Percentiles rank a stretch among this genome's conserved stretches.
Conservation (phyloP, 2,113 vertebrate species). For the Crocuta crocuta region DNA sequence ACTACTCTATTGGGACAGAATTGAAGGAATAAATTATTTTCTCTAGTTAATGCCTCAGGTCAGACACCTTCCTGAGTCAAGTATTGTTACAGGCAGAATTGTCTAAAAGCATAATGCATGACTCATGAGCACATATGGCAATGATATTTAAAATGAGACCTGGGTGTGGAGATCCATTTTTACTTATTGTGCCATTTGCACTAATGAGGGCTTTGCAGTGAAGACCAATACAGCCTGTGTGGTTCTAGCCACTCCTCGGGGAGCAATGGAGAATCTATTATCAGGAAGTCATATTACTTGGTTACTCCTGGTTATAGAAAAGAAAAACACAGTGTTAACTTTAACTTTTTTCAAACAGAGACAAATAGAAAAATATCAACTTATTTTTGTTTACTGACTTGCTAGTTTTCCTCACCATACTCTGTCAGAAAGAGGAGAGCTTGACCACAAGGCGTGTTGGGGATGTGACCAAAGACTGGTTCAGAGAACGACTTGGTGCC, state of each 20-base stretch:
- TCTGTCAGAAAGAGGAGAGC: background rate
- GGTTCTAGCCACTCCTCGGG: background rate
- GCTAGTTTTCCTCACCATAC: background rate
- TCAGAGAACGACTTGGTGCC: background rate
- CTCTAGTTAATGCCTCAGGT: conserved; percentile 55
- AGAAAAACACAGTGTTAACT: background rate
- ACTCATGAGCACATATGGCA: conserved; percentile 53
- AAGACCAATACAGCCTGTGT: background rate
- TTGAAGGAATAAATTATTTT: conserved; percentile 52
- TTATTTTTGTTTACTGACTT: background rate
- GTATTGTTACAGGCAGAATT: conserved; percentile 34
- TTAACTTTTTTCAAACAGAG: conserved; percentile 24
- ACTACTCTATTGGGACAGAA: conserved; percentile 39
- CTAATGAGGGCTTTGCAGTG: conserved; percentile 43
- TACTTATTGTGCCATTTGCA: conserved; percentile 22
- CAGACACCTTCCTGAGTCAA: conserved; percentile 61
- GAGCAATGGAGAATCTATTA: background rate
- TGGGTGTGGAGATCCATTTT: conserved; percentile 52
- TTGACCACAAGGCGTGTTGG: background rate
- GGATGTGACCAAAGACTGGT: background rate
- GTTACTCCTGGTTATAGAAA: background rate
- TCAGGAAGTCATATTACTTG: background rate
- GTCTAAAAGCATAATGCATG: conserved; percentile 40
- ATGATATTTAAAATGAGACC: conserved; percentile 62
- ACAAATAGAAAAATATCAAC: background rate